A percentile compares a stretch with the other conserved stretches of the same genome.
Evolutionary conservation across 2,113 vertebrate genomes (phyloP).

Genomic region (Epinephelus cyanopodus): DNA sequence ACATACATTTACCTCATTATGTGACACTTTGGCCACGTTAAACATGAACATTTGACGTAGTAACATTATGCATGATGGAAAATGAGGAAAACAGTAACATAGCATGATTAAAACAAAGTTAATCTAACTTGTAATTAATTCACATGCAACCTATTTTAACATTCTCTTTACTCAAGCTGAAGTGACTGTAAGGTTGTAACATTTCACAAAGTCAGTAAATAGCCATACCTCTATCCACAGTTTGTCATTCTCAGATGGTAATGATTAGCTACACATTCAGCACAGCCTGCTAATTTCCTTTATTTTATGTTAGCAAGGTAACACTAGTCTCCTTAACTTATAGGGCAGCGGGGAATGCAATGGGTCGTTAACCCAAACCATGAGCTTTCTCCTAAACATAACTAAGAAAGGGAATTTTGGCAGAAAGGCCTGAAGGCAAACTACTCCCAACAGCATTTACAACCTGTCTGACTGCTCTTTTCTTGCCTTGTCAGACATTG

Average conservation of each 20-base stretch:
- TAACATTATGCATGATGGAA: no score
- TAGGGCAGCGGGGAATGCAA: background rate
- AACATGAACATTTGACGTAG: no score
- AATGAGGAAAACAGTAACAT: no score
- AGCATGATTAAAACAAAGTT: background rate
- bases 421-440: no score
- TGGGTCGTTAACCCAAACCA: no score
- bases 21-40: no score
- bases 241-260: background rate
- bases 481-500: background rate
- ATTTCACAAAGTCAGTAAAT: background rate
- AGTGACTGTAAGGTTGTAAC: background rate
- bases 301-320: background rate
- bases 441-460: no score
- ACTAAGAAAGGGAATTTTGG: no score
- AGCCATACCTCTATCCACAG: background rate
- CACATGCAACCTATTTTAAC: background rate
- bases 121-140: background rate
- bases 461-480: background rate
- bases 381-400: no score
- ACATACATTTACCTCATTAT: no score
- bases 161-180: background rate
- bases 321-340: background rate
- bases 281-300: background rate
- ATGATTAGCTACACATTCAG: background rate